Percentiles rank a stretch among this genome's conserved stretches.
These are phyloP conservation scores for Heliconius hortense DNA, from an alignment of 2,888 invertebrate species.

Conservation along the genomic window DNA sequence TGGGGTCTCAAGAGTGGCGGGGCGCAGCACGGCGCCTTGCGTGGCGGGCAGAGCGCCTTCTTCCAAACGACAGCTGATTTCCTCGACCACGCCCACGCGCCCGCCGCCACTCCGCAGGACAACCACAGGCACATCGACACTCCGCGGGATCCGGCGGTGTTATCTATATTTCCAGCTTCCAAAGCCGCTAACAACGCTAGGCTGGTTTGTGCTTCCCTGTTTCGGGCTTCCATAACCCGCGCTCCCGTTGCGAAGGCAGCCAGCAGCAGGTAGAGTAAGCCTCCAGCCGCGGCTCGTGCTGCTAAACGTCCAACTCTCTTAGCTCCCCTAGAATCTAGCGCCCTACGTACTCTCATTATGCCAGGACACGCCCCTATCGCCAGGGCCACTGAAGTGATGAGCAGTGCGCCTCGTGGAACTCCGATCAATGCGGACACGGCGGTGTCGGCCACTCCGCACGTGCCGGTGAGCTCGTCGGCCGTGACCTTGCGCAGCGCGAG, in stretches of 20 bases:
- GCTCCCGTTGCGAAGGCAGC: conserved; percentile 88
- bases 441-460: conserved; percentile 87
- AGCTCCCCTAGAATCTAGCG: conserved; percentile 81
- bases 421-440: conserved; percentile 84
- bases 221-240: conserved; percentile 83
- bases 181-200: conserved; percentile 76
- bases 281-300: conserved; percentile 89
- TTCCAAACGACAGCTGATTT: conserved; percentile 84
- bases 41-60: conserved; percentile 73
- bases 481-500: conserved; percentile 89
- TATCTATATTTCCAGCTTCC: conserved; percentile 60
- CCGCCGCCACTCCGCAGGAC: conserved; percentile 84
- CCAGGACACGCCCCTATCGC: conserved; percentile 89
- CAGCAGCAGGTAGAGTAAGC: conserved; percentile 88
- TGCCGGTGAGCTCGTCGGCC: conserved; percentile 90
- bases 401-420: conserved; percentile 83
- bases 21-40: conserved; percentile 63
- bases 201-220: conserved; percentile 71
- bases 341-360: conserved; percentile 87
- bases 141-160: conserved; percentile 60
- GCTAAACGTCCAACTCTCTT: conserved; percentile 86
- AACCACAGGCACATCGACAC: conserved; percentile 83
- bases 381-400: conserved; percentile 87
- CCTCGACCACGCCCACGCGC: conserved; percentile 85
- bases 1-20: conserved; percentile 67